These are phyloP conservation scores for Eumaeus atala DNA, from an alignment of 1,140 invertebrate genomes.

Conservation along the genomic window DNA sequence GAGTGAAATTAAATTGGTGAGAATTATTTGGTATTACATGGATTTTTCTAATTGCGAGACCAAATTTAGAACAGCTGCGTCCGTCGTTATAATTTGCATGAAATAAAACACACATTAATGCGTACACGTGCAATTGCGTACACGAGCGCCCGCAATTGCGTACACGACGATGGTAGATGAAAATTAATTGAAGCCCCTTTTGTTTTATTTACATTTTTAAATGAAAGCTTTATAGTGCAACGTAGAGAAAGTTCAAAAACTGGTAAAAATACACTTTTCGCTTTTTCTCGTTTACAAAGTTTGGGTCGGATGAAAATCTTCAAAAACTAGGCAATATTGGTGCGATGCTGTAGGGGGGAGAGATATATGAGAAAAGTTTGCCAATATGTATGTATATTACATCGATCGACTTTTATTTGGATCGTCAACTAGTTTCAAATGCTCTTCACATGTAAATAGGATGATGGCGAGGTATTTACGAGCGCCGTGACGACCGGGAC, in stretches of 20 bases:
- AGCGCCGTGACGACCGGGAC: background rate
- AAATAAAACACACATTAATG: background rate
- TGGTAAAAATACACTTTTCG: background rate
- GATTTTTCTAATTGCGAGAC: conserved; percentile 50
- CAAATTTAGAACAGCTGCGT: conserved; percentile 25
- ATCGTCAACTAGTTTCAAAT: conserved; percentile 29
- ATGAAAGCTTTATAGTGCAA: background rate
- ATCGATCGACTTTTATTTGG: conserved; percentile 33
- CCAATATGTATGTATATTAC: conserved; percentile 39
- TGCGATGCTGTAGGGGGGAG: conserved; percentile 6
- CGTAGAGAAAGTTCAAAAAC: background rate
- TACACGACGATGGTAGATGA: background rate
- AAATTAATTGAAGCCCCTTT: background rate
- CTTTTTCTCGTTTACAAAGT: conserved; percentile 7
- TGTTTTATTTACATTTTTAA: background rate
- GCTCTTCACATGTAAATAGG: conserved; percentile 30
- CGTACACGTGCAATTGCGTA: conserved; percentile 2
- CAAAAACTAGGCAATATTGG: conserved; percentile 14
- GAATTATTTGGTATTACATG: conserved; percentile 48
- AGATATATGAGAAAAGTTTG: conserved; percentile 38
- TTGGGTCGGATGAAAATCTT: conserved; percentile 12
- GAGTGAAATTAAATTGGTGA: conserved; percentile 46
- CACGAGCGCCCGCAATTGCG: background rate
- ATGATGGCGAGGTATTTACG: conserved; percentile 17
- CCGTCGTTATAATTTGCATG: conserved; percentile 6